Percentiles rank a stretch among this genome's conserved stretches.
Conservation (phyloP, 1,140 invertebrate genomes). For the Halyomorpha halys region DNA sequence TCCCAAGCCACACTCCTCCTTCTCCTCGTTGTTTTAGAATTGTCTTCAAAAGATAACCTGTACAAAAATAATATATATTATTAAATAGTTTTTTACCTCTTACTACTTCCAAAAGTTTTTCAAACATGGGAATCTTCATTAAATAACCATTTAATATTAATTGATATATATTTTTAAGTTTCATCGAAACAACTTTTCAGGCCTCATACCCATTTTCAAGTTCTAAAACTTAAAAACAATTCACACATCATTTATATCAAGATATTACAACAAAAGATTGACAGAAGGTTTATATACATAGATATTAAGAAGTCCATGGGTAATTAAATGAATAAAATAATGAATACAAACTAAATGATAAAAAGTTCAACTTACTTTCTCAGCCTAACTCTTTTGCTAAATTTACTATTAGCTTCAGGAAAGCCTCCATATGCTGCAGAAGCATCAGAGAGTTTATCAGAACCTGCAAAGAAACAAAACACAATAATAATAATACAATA, state of each 20-base stretch:
- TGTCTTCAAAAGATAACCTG: conserved; percentile 27
- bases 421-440: not conserved
- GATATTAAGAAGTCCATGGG: not conserved
- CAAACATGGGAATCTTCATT: too few species aligned
- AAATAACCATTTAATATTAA: too few species aligned
- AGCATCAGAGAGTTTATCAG: conserved; percentile 1
- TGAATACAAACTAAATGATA: not conserved
- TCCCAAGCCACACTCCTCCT: conserved; percentile 22
- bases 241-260: too few species aligned
- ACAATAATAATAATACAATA: too few species aligned
- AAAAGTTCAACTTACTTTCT: conserved; percentile 28
- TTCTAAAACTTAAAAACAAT: too few species aligned
- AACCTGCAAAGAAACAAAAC: too few species aligned
- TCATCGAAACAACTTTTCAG: too few species aligned
- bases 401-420: conserved; percentile 24
- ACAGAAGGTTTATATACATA: not conserved
- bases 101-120: too few species aligned
- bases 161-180: too few species aligned
- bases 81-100: too few species aligned
- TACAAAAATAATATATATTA: conserved; percentile 9
- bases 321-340: not conserved
- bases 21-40: not conserved
- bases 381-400: conserved; percentile 29
- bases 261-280: not conserved
- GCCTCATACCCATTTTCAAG: too few species aligned